phyloP scores from a whole-genome alignment of 2,113 vertebrate genomes.

The Halcyon senegalensis region DNA sequence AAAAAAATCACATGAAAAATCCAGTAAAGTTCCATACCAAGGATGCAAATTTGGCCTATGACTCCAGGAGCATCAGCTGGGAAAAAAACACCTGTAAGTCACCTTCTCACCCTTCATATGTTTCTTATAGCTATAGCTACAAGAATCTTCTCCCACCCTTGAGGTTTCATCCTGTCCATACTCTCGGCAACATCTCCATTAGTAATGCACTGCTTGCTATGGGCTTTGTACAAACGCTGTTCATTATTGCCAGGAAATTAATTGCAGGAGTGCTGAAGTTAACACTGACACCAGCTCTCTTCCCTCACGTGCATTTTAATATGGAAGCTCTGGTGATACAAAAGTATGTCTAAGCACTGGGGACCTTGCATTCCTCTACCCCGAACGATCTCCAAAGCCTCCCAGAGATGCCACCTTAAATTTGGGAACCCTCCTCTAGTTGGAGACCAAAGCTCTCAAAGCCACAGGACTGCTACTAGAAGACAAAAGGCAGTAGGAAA shows the following conservation, averaged over 20 bases:
- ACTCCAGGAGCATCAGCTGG: neutral
- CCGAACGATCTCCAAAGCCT: neutral
- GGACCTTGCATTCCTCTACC: neutral
- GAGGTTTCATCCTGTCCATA: neutral
- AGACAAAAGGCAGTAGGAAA: constrained; percentile 47
- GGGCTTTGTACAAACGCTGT: neutral
- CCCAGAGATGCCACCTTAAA: constrained; percentile 41
- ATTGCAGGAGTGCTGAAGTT: neutral
- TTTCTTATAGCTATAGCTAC: neutral
- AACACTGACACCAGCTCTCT: neutral
- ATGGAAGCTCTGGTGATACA: neutral
- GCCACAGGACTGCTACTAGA: constrained; percentile 18
- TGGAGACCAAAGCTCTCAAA: neutral
- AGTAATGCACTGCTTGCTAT: neutral
- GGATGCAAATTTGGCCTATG: neutral
- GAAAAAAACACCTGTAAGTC: neutral
- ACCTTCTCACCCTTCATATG: neutral
- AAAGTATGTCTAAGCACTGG: neutral
- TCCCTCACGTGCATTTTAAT: neutral
- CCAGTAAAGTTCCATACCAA: neutral
- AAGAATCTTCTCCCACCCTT: neutral
- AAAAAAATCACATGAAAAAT: neutral
- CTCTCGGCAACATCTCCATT: neutral
- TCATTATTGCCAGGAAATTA: neutral
- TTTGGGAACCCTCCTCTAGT: neutral